Base-by-base conservation (phyloP, 1,140 invertebrate species). In the Epicauta chinensis region DNA sequence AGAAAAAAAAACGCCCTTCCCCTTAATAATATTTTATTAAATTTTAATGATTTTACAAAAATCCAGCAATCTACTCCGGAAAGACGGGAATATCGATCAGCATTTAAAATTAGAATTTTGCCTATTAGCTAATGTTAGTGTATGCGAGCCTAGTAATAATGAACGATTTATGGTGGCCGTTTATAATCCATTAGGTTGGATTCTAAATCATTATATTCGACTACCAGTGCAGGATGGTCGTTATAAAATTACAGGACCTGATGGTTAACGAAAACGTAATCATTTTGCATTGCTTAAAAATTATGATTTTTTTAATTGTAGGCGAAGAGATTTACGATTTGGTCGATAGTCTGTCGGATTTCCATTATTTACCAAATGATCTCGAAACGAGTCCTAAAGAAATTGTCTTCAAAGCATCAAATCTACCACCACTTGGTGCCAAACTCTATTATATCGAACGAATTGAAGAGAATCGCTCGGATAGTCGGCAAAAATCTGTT, bases 141-240 rank as follows among this genome's bases (percentile, higher is more conserved):
- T 69, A 0, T 84, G 82, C 45, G 31, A 51, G 9, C 32, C 46
- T 11, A 31, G 34, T 5, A 39, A 39, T 23, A 39, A 39, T 5
- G 16, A 77, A 45, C 68, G 78, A 48, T 83, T 89, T 63, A 64
- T 82, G 2, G 73, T 90, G 0, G 81, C 83, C 0, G 60, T 91
- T 2, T 89, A 91, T 66, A 98, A 97, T 71, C 88, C 91, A 0
- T 59, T 88, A 5, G 83, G 82, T 37, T 76, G 81, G 17, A 66
- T 73, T 31, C 74, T 86, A 0, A 73, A 76, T 10, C 72, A 78
- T 37, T 83, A 81, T 58, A 72, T 93, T 10, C 75, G 84, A n/a
- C 15, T 95, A 11, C 91, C 92, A 0, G 83, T 87, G 1, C 60
- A 67, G 2, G 75, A 73, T 31, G 34, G 35, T 10, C 68, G 71